Percentiles rank a stretch among this genome's conserved stretches.
Conservation (phyloP, 2,888 invertebrate genomes). For the Xanthorhoe designata region DNA sequence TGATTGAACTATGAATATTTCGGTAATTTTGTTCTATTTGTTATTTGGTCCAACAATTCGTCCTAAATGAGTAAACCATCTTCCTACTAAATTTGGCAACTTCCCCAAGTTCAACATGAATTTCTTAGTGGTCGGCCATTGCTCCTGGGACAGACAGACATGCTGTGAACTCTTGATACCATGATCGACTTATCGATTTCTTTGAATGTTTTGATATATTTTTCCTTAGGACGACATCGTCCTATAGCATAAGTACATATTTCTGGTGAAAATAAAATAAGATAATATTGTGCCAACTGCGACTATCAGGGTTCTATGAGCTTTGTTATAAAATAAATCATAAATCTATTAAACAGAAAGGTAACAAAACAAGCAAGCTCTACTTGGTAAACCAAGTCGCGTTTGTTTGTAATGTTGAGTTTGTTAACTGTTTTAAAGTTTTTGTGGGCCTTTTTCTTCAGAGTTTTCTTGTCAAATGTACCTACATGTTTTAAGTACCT, state of each 20-base stretch:
- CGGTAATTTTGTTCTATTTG: not conserved
- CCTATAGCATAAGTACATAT: too few relatives aligned
- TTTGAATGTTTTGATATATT: not conserved
- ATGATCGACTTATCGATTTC: conserved; percentile 17
- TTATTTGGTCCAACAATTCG: not conserved
- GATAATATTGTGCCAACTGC: not conserved
- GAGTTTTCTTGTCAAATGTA: too few relatives aligned
- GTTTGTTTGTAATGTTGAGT: too few relatives aligned
- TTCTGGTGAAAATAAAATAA: not conserved
- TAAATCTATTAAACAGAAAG: too few relatives aligned
- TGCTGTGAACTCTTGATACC: conserved; percentile 21
- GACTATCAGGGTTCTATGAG: too few relatives aligned
- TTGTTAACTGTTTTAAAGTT: too few relatives aligned
- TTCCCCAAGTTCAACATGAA: conserved; percentile 37
- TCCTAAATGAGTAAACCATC: conserved; percentile 17
- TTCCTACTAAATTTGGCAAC: conserved; percentile 37
- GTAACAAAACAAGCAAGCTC: too few relatives aligned
- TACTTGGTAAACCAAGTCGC: too few relatives aligned
- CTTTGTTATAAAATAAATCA: not conserved
- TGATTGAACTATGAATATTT: not conserved
- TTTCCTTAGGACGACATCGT: not conserved
- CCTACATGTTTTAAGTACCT: too few relatives aligned
- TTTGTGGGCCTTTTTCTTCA: too few relatives aligned
- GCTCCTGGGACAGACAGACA: conserved; percentile 32
- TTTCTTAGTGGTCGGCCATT: conserved; percentile 39